Evolutionary conservation across 2,113 vertebrate species (phyloP).

Genomic region (Platycercus adscitus): DNA sequence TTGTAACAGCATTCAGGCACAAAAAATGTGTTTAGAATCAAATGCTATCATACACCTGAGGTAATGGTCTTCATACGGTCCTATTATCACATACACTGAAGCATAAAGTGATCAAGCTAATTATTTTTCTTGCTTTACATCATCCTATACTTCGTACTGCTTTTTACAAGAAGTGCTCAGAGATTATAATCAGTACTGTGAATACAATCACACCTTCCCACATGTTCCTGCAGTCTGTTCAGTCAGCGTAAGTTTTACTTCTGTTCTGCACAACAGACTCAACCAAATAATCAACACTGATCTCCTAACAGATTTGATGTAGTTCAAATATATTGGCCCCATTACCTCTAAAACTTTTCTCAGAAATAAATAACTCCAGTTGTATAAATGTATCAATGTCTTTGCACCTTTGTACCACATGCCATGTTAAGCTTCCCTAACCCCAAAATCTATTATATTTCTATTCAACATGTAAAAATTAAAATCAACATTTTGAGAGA

Average conservation of each 20-base stretch:
- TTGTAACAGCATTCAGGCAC: not conserved
- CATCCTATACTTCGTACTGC: not conserved
- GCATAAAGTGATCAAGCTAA: not conserved
- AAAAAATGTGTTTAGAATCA: not conserved
- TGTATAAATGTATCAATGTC: not conserved
- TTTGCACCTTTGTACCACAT: not conserved
- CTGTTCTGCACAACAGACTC: not conserved
- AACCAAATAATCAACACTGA: not conserved
- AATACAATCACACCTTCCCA: not conserved
- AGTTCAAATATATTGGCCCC: not conserved
- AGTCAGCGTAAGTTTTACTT: not conserved
- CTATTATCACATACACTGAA: not conserved
- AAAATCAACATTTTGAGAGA: not conserved
- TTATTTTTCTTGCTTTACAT: not conserved
- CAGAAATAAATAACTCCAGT: not conserved
- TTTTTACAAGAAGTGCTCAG: not conserved
- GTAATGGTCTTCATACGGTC: not conserved
- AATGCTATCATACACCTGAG: not conserved
- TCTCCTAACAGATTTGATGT: not conserved
- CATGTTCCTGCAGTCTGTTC: not conserved
- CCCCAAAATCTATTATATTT: not conserved
- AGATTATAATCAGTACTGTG: not conserved
- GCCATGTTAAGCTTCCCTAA: not conserved
- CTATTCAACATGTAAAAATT: not conserved
- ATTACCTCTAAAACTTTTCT: not conserved